phyloP scores from a whole-genome alignment of 2,113 vertebrate species.

The Cricetomys ansorgei region DNA sequence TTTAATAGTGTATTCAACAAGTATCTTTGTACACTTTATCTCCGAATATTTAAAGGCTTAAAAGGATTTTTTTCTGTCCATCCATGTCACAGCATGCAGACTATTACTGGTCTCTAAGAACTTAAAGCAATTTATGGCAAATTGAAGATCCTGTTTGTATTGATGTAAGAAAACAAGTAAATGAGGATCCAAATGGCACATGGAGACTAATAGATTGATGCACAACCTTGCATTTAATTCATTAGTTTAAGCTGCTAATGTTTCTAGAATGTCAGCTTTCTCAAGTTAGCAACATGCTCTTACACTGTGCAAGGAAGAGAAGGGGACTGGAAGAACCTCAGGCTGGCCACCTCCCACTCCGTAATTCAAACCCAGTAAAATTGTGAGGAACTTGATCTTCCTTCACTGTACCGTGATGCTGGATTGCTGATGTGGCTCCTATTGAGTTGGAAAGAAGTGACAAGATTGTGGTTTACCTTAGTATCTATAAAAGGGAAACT shows the following conservation, averaged over 20 bases:
- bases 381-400: background rate
- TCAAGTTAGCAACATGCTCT: background rate
- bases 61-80: background rate
- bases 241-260: background rate
- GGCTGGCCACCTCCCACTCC: background rate
- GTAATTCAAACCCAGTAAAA: background rate
- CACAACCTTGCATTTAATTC: background rate
- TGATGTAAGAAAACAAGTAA: background rate
- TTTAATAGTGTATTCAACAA: conserved; percentile 37
- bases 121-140: background rate
- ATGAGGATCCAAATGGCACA: background rate
- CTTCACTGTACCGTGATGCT: background rate
- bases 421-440: conserved; percentile 3
- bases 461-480: background rate
- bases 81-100: background rate
- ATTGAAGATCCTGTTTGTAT: conserved; percentile 11
- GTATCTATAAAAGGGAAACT: background rate
- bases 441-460: background rate
- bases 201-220: background rate
- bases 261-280: background rate
- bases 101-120: conserved; percentile 13
- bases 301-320: background rate
- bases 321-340: background rate
- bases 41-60: background rate
- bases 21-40: background rate